Conservation (phyloP, 2,888 invertebrate species). For the Tricholauxania praeusta region DNA sequence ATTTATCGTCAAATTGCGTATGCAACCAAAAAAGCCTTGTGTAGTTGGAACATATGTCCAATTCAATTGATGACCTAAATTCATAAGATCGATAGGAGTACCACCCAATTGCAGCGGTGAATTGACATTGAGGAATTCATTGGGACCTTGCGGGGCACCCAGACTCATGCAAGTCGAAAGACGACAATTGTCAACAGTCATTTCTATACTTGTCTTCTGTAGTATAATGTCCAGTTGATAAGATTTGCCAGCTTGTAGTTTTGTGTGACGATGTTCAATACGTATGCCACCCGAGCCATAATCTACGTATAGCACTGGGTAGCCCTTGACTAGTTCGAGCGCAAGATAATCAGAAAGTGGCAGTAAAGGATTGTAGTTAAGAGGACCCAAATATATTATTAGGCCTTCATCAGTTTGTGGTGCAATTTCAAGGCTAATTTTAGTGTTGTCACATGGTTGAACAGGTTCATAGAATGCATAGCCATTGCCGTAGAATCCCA, state of each 20-base stretch:
- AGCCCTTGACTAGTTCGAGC: constrained; percentile 86
- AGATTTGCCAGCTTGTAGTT: constrained; percentile 85
- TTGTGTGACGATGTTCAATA: constrained; percentile 77
- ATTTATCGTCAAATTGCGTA: constrained; percentile 91
- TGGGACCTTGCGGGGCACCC: constrained; percentile 77
- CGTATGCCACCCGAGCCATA: constrained; percentile 86
- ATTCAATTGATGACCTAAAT: constrained; percentile 73
- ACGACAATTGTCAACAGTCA: constrained; percentile 83
- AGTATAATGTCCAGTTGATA: constrained; percentile 88
- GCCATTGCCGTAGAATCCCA: constrained; percentile 90
- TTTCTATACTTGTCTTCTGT: constrained; percentile 75
- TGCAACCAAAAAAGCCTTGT: constrained; percentile 87
- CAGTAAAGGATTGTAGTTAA: constrained; percentile 74
- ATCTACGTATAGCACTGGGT: constrained; percentile 84
- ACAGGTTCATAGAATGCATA: constrained; percentile 94
- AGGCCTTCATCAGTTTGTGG: constrained; percentile 83
- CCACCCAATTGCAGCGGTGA: constrained; percentile 91
- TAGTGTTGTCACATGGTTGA: constrained; percentile 86
- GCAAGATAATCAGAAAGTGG: constrained; percentile 89
- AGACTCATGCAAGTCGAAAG: constrained; percentile 78
- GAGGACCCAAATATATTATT: constrained; percentile 92
- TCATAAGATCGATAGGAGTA: constrained; percentile 75
- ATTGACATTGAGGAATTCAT: constrained; percentile 84
- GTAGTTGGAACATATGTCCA: constrained; percentile 80
- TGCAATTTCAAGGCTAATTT: constrained; percentile 83